Conservation (phyloP, 2,888 invertebrate genomes). For the Bruchidius siliquastri region DNA sequence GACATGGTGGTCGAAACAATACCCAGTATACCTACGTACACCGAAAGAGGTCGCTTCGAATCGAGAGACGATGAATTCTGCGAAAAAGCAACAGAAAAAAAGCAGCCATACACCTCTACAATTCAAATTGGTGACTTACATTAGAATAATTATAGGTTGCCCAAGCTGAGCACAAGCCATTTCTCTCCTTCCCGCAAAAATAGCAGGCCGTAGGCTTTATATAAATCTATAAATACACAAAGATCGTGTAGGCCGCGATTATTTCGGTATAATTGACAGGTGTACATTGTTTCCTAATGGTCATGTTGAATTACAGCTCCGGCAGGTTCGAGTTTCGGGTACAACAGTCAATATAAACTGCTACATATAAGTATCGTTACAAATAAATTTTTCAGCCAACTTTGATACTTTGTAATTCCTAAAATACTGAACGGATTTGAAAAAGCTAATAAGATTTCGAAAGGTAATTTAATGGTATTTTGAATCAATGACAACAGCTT, state of each 20-base stretch:
- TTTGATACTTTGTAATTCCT: too few relatives aligned
- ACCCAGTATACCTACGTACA: background rate
- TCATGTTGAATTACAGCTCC: constrained; percentile 1
- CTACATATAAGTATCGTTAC: too few relatives aligned
- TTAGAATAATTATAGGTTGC: background rate
- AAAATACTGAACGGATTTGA: too few relatives aligned
- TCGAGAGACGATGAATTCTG: background rate
- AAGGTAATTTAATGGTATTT: too few relatives aligned
- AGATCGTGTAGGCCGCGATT: constrained; percentile 5
- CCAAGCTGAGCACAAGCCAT: background rate
- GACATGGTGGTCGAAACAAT: background rate
- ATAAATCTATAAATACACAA: background rate
- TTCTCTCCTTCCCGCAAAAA: background rate
- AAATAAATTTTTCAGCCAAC: too few relatives aligned
- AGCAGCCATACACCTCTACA: background rate
- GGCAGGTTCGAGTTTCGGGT: too few relatives aligned
- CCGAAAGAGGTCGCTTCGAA: background rate
- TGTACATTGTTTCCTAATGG: constrained; percentile 3
- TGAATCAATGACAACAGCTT: too few relatives aligned
- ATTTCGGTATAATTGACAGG: constrained; percentile 4
- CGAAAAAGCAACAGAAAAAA: background rate
- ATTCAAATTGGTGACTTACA: background rate
- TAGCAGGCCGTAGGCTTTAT: background rate
- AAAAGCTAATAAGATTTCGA: too few relatives aligned
- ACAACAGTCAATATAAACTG: too few relatives aligned